Evolutionary conservation across 2,797 vertebrate species (phyloP).

Genomic region (Calcarius lapponicus): DNA sequence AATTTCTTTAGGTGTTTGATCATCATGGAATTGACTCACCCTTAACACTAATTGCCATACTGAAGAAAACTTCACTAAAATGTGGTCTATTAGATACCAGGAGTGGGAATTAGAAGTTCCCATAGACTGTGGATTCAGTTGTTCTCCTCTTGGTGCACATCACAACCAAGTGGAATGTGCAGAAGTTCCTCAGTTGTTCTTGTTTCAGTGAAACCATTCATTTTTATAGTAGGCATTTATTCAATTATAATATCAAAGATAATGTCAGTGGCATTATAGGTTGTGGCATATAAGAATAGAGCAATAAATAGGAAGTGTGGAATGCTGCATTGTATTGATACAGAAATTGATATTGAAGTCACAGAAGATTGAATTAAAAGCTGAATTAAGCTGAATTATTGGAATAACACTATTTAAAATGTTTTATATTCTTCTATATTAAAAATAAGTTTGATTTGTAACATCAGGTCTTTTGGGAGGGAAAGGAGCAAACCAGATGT

Average conservation of each 20-base stretch:
- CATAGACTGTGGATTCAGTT: neutral
- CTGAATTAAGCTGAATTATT: neutral
- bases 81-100: neutral
- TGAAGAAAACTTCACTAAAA: slow-evolving; percentile 19
- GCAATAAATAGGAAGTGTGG: neutral
- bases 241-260: neutral
- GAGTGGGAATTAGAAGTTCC: neutral
- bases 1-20: slow-evolving; percentile 55
- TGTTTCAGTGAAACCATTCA: neutral
- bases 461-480: neutral
- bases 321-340: neutral
- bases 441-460: neutral
- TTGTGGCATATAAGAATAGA: neutral
- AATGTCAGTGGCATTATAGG: neutral
- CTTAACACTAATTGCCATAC: slow-evolving; percentile 33
- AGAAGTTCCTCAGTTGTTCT: neutral
- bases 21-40: slow-evolving; percentile 45
- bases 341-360: neutral
- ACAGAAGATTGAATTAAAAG: neutral
- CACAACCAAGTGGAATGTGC: rapidly evolving
- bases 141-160: neutral
- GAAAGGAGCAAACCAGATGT: neutral
- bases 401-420: neutral
- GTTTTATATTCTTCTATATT: neutral
- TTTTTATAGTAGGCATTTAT: neutral